A percentile compares a stretch with the other conserved stretches of the same genome.
phyloP scores from a whole-genome alignment of 2,888 invertebrate species.

The Caenorhabditis zanzibari region DNA sequence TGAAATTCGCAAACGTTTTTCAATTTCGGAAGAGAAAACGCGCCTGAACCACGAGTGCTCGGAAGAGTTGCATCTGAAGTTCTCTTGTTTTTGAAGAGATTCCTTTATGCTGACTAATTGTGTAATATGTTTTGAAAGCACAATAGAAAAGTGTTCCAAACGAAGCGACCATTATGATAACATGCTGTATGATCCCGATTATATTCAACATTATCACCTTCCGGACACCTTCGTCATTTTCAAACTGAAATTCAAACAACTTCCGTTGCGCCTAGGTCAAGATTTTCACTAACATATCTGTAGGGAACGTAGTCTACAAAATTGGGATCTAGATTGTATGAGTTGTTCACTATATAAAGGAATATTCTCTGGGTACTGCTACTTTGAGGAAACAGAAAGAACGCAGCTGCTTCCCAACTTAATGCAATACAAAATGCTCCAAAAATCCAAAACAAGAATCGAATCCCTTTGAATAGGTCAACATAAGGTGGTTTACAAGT shows the following conservation, averaged over 20 bases:
- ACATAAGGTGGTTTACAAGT: constrained; percentile 29
- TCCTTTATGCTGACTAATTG: constrained; percentile 12
- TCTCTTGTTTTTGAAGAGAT: constrained; percentile 35
- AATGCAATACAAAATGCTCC: constrained; percentile 9
- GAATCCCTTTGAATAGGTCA: constrained; percentile 4
- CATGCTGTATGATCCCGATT: constrained; percentile 29
- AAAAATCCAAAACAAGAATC: constrained; percentile 20
- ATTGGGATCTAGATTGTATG: constrained; percentile 7
- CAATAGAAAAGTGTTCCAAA: constrained; percentile 44
- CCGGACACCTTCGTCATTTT: constrained; percentile 3
- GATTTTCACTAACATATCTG: constrained; percentile 17
- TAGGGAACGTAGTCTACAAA: constrained; percentile 27
- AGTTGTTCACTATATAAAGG: constrained; percentile 2
- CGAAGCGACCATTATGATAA: constrained; percentile 25
- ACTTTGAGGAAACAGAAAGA: constrained; percentile 28
- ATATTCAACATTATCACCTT: constrained; percentile 28
- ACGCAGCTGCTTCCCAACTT: constrained; percentile 33
- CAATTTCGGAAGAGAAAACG: not conserved
- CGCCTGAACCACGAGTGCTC: constrained; percentile 43
- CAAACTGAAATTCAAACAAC: constrained; percentile 8
- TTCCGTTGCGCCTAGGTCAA: not conserved
- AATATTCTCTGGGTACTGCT: constrained; percentile 21
- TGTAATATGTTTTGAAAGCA: constrained; percentile 34
- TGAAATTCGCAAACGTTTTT: not conserved
- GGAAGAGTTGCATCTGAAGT: constrained; percentile 49